phyloP scores from a whole-genome alignment of 2,888 invertebrate species.

The Mythimna vitellina region DNA sequence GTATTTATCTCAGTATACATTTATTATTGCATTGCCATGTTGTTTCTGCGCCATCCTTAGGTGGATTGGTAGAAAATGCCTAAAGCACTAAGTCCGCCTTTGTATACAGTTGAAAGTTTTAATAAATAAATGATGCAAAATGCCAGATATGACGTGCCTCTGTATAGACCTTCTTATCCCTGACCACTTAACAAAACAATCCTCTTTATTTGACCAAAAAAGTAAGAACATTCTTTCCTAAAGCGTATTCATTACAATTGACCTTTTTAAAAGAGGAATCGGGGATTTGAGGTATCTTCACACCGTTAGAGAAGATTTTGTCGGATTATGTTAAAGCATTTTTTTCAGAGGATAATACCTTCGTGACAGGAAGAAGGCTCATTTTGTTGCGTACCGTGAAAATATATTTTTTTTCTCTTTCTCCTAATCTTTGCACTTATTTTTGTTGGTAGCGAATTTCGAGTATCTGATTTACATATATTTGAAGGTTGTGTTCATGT shows the following conservation, averaged over 20 bases:
- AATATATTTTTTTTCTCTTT: constrained; percentile 40
- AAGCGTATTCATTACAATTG: constrained; percentile 31
- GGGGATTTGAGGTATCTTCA: constrained; percentile 51
- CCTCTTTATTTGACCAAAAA: constrained; percentile 13
- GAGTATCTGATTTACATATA: constrained; percentile 13
- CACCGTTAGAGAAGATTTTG: constrained; percentile 57
- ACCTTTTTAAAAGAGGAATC: constrained; percentile 44
- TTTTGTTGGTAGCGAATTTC: constrained; percentile 23
- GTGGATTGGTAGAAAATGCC: too few relatives aligned
- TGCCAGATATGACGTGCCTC: background rate
- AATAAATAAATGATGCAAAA: background rate
- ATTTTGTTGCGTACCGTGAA: constrained; percentile 38
- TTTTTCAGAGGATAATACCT: constrained; percentile 53
- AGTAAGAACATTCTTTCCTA: constrained; percentile 10
- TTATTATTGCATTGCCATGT: too few relatives aligned
- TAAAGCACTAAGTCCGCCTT: too few relatives aligned
- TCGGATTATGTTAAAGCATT: constrained; percentile 52
- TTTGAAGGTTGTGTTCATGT: background rate
- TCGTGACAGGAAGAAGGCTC: constrained; percentile 48
- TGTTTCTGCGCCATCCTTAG: too few relatives aligned
- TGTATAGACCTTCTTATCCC: background rate
- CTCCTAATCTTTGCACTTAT: constrained; percentile 25
- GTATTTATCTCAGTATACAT: too few relatives aligned
- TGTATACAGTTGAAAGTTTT: too few relatives aligned
- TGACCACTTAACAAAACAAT: constrained; percentile 3